Conservation (phyloP, 2,113 vertebrate species). For the Pelobates fuscus region DNA sequence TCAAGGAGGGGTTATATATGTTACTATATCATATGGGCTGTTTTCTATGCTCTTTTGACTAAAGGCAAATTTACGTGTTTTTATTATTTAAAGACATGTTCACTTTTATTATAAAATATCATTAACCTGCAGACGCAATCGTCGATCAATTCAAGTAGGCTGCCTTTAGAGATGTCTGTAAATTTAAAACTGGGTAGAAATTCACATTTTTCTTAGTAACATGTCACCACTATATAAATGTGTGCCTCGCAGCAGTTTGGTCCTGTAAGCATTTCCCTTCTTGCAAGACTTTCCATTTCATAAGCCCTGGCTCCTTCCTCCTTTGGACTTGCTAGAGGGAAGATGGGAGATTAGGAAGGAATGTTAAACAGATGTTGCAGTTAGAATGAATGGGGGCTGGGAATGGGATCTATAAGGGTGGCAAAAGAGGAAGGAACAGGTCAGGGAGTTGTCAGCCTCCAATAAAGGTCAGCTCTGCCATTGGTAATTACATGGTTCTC, state of each 20-base stretch:
- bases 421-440: conserved; percentile 42
- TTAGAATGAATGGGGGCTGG: conserved; percentile 35
- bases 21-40: too few species aligned
- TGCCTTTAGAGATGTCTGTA: not conserved
- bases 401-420: conserved; percentile 31
- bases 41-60: too few species aligned
- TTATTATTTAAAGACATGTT: too few species aligned
- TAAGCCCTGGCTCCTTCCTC: conserved; percentile 28
- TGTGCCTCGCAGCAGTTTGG: conserved; percentile 10
- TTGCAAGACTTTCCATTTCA: conserved; percentile 35
- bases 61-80: too few species aligned
- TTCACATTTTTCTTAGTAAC: not conserved
- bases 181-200: not conserved
- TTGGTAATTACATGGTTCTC: conserved; percentile 44
- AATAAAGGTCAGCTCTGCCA: conserved; percentile 46
- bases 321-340: conserved; percentile 47
- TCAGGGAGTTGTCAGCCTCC: conserved; percentile 42
- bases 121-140: too few species aligned
- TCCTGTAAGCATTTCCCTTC: conserved; percentile 26
- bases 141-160: not conserved
- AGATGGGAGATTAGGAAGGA: conserved; percentile 46
- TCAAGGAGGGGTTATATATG: too few species aligned
- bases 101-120: too few species aligned
- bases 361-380: conserved; percentile 47
- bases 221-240: conserved; percentile 7